Percentiles rank a stretch among this genome's conserved stretches.
Evolutionary conservation across 2,888 invertebrate genomes (phyloP).

Genomic region (Dicranocentrus wangi): DNA sequence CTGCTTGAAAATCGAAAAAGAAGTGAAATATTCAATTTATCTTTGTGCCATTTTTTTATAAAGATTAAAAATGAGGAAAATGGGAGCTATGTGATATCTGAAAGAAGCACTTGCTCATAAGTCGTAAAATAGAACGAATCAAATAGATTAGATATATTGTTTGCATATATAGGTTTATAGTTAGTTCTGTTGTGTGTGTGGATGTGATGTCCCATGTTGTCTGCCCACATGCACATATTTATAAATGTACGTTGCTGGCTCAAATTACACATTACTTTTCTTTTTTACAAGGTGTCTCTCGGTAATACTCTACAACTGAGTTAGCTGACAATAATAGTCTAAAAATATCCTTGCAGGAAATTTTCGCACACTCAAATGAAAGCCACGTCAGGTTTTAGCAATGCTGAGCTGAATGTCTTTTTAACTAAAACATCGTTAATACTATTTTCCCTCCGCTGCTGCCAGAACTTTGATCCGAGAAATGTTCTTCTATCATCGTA

Average conservation of each 20-base stretch:
- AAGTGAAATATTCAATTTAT: too few relatives aligned
- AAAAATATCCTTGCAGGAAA: conserved; percentile 54
- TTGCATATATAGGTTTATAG: too few relatives aligned
- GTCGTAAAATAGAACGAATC: too few relatives aligned
- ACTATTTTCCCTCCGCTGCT: conserved; percentile 1
- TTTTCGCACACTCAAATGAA: conserved; percentile 37
- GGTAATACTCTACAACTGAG: not conserved
- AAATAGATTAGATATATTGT: too few relatives aligned
- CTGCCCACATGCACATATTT: too few relatives aligned
- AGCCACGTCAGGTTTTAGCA: conserved; percentile 44
- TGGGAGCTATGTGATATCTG: too few relatives aligned
- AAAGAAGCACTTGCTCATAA: too few relatives aligned
- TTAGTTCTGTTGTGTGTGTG: too few relatives aligned
- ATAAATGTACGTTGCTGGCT: conserved; percentile 42
- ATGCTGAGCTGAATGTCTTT: not conserved
- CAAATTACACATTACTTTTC: conserved; percentile 17
- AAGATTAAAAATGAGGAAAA: too few relatives aligned
- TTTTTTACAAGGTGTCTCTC: conserved; percentile 13
- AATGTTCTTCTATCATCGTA: conserved; percentile 29
- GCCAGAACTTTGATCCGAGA: conserved; percentile 45
- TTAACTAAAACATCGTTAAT: conserved; percentile 13
- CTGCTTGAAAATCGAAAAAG: too few relatives aligned
- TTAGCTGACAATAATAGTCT: conserved; percentile 52
- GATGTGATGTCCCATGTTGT: too few relatives aligned
- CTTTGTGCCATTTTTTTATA: too few relatives aligned